phyloP scores from a whole-genome alignment of 23 tunicate genomes.

The Halocynthia roretzi region DNA sequence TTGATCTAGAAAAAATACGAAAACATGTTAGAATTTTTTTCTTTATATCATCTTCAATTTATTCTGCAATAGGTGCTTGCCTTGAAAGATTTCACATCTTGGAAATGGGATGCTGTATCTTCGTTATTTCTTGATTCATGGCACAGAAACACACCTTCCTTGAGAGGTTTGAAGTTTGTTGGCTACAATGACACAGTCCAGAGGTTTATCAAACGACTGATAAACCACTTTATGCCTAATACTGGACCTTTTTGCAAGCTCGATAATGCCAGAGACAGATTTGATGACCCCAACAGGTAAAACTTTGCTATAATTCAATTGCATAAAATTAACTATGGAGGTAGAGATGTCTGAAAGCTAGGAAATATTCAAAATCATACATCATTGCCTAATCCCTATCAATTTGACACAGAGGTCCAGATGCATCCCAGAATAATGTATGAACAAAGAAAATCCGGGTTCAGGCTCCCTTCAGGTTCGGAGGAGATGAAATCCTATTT shows the following conservation, averaged over 20 bases:
- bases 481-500: no score
- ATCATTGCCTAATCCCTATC: no score
- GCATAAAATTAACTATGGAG: no score
- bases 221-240: conserved; percentile 46
- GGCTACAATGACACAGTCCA: conserved; percentile 49
- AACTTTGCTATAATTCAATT: no score
- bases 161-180: conserved; percentile 21
- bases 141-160: conserved; percentile 29
- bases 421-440: no score
- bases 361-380: no score
- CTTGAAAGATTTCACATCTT: conserved; percentile 50
- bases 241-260: conserved; percentile 40
- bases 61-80: conserved; percentile 36
- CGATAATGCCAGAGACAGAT: conserved; percentile 43
- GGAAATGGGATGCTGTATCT: conserved; percentile 78
- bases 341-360: no score
- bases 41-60: background rate
- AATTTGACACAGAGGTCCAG: no score
- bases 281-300: conserved; percentile 43
- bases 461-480: no score
- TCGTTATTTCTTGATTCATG: conserved; percentile 36
- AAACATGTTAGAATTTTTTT: no score
- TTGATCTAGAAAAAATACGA: no score
- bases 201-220: conserved; percentile 48
- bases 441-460: no score